phyloP scores from a whole-genome alignment of 2,797 vertebrate species.

The Etheostoma nigrum region DNA sequence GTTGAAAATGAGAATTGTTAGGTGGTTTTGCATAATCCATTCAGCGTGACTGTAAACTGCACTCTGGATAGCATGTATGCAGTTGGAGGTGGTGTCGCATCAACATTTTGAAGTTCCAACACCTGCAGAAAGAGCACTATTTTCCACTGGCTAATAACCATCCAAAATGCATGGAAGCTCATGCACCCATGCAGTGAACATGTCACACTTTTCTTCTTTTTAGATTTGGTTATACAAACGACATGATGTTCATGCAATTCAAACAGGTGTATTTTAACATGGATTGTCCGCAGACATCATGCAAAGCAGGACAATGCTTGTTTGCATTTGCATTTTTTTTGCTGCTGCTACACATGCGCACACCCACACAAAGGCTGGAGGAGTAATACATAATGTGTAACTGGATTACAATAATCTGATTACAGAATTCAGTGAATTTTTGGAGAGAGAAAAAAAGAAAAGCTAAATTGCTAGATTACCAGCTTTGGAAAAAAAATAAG shows the following conservation, averaged over 20 bases:
- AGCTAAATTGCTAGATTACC: constrained; percentile 58
- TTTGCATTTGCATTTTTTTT: constrained; percentile 26
- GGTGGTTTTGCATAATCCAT: constrained; percentile 77
- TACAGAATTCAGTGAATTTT: constrained; percentile 67
- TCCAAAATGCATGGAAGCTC: neutral
- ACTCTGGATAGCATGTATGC: constrained; percentile 41
- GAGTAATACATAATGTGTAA: constrained; percentile 72
- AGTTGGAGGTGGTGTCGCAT: constrained; percentile 48
- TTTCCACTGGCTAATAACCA: constrained; percentile 31
- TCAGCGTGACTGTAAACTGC: constrained; percentile 53
- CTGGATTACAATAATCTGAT: constrained; percentile 80
- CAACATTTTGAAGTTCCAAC: constrained; percentile 58
- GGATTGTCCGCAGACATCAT: constrained; percentile 35
- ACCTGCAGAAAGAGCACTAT: constrained; percentile 18
- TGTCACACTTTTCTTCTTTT: neutral
- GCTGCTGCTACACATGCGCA: constrained; percentile 40
- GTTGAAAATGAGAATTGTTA: constrained; percentile 69
- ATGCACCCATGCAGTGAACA: constrained; percentile 10
- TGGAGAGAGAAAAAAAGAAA: constrained; percentile 17
- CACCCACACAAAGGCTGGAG: constrained; percentile 67
- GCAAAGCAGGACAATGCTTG: constrained; percentile 47
- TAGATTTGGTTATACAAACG: constrained; percentile 12
- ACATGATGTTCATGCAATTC: constrained; percentile 33
- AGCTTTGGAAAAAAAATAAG: constrained; percentile 28
- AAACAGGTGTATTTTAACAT: constrained; percentile 16